Base-by-base conservation (phyloP, 2,888 invertebrate genomes). In the Sericinus montela region DNA sequence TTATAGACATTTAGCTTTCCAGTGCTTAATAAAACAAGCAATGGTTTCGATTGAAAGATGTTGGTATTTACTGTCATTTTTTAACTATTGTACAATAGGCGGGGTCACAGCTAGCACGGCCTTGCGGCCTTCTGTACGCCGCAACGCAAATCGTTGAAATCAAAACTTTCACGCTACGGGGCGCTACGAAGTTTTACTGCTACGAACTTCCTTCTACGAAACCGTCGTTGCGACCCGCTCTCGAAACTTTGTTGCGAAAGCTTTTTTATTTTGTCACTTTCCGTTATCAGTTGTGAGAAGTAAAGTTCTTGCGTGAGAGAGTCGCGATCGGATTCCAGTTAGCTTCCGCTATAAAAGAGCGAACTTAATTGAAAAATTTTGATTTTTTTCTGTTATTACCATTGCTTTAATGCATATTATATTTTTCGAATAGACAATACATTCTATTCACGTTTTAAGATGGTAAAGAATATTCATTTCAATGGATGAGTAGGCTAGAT, bases 161-260 rank as follows among this genome's bases (percentile, higher is more conserved):
- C 87, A 88, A 87, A 87, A 88, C 87, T 88, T 88, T 88, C 88
- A 85, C 88, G 86, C 87, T 86, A 85, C 87, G 84, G 80, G 81
- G 79, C 84, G 86, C 86, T 88, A 88, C 88, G 84, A 87, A 87
- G 87, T 88, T 88, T 87, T 84, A 85, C 83, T 75, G 86, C 87
- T 88, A 88, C 88, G 80, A 87, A 87, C 87, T 88, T 88, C 87
- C 88, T 86, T 86, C 87, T 87, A 88, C 88, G 85, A 56, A 58
- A 51, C 75, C 65, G 68, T 69, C 77, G 83, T 82, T 83, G 84
- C 80, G 80, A 78, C 78, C 72, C 76, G 75, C 78, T 81, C 85
- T 84, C 86, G 79, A 84, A 87, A 88, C 85, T 88, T 87, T 85
- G 82, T 85, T 84, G 69, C 73, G 72, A 77, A 78, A 84, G 82